Evolutionary conservation across 2,113 vertebrate genomes (phyloP), one percentile per base, ranked within the genome.

Genomic region (Eidolon helvum): DNA sequence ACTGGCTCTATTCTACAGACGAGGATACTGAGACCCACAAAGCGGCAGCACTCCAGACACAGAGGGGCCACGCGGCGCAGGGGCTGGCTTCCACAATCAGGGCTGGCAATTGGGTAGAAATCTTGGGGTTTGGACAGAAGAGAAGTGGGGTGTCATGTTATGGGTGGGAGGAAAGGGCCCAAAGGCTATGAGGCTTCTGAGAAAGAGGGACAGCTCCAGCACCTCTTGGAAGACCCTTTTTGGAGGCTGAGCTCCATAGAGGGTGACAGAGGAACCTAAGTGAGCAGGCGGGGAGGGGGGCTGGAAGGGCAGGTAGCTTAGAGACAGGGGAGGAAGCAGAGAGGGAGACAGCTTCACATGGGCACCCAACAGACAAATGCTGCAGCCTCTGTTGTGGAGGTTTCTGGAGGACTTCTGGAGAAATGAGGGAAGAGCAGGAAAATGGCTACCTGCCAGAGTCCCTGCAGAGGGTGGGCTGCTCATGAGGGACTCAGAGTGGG

Each of bases 251-350:
- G 48, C 40, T 66, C 40, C 14, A 0, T 4, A 0, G 35, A 19
- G 21, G 18, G 12, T 4, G 21, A 21, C 71, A 22, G 26, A 43
- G 45, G 40, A 11, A 21, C 22, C 35, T 50, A 26, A 69, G 33
- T 30, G 6, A 79, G 50, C 21, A 33, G n/a, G 59, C 24, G 55
- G 33, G 59, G 14, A 53, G 55, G 22, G 55, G 59, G n/a, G 33
- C 26, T 82, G 24, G 24, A 40, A 16, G 7, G 82, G 69, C 10
- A 68, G 65, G 38, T 8, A 43, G 50, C 33, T 43, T 50, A 50
- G 78, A 38, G 35, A 63, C 16, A 38, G 85, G 59, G 35, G 89
- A 91, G 85, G 79, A 97, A 96, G 96, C 96, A 94, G 48, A 53
- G 40, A 90, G n/a, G 65, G 65, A 68, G 84, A 53, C 43, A 85